phyloP scores from a whole-genome alignment of 2,888 invertebrate genomes.

The Mystacides longicornis region DNA sequence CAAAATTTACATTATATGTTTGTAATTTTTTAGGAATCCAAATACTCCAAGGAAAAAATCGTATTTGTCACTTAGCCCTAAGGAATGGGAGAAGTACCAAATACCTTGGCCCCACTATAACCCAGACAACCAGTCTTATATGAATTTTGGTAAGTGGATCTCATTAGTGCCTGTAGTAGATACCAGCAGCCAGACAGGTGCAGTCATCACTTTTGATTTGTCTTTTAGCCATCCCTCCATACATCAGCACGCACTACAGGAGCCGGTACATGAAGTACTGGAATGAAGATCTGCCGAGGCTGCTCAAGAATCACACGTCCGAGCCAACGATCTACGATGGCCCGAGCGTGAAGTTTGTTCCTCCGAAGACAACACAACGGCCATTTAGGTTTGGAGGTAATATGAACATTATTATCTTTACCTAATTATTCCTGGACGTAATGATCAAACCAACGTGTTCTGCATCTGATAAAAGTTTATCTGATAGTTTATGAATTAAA shows the following conservation, averaged over 20 bases:
- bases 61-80: constrained; percentile 55
- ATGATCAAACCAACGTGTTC: too few species aligned
- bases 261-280: constrained; percentile 74
- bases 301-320: constrained; percentile 50
- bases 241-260: constrained; percentile 66
- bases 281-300: constrained; percentile 73
- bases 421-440: too few species aligned
- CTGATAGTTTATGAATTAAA: too few species aligned
- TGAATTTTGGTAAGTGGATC: constrained; percentile 60
- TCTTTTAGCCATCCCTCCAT: constrained; percentile 18
- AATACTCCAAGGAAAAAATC: constrained; percentile 62
- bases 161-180: neutral
- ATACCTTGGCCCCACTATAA: constrained; percentile 83
- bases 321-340: constrained; percentile 40
- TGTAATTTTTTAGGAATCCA: constrained; percentile 56
- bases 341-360: constrained; percentile 29
- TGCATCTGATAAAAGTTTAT: too few species aligned
- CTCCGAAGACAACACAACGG: constrained; percentile 35
- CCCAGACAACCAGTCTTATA: constrained; percentile 62
- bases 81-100: constrained; percentile 62
- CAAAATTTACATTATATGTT: too few species aligned
- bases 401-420: too few species aligned
- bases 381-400: constrained; percentile 19
- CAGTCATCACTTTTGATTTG: too few species aligned
- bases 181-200: neutral